Percentiles rank a stretch among this genome's conserved stretches.
phyloP scores from a whole-genome alignment of 2,113 vertebrate species.

The Calidris pugnax region DNA sequence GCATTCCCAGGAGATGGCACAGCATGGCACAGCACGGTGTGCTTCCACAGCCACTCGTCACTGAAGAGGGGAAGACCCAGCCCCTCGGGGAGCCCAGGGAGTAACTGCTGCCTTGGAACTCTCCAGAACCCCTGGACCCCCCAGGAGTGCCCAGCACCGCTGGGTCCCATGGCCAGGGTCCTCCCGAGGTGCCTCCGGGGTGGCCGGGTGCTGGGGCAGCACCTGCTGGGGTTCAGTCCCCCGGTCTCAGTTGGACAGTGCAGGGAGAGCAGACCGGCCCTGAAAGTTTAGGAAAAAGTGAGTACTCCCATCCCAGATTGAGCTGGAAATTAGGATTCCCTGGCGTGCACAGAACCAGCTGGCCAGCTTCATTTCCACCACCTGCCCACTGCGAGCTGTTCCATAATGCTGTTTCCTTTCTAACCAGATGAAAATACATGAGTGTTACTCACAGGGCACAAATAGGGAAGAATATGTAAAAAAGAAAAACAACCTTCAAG shows the following conservation, averaged over 20 bases:
- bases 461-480: neutral
- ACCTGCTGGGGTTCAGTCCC: no score
- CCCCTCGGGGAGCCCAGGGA: neutral
- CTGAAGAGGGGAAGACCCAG: neutral
- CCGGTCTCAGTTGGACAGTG: fast-evolving
- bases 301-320: neutral
- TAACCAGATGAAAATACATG: neutral
- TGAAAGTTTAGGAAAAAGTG: neutral
- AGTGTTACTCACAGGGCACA: neutral
- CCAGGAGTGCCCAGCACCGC: fast-evolving
- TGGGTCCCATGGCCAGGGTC: neutral
- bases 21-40: fast-evolving
- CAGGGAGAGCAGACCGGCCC: neutral
- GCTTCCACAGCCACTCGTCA: fast-evolving
- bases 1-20: neutral
- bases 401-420: neutral
- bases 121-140: neutral
- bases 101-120: neutral
- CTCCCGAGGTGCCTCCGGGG: neutral
- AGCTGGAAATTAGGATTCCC: fast-evolving
- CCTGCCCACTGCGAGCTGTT: neutral
- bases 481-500: neutral
- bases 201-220: fast-evolving
- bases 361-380: fast-evolving
- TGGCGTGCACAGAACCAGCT: neutral